These are phyloP conservation scores for Carcharodon carcharias DNA, from an alignment of 2,797 vertebrate species.

Conservation along the genomic window DNA sequence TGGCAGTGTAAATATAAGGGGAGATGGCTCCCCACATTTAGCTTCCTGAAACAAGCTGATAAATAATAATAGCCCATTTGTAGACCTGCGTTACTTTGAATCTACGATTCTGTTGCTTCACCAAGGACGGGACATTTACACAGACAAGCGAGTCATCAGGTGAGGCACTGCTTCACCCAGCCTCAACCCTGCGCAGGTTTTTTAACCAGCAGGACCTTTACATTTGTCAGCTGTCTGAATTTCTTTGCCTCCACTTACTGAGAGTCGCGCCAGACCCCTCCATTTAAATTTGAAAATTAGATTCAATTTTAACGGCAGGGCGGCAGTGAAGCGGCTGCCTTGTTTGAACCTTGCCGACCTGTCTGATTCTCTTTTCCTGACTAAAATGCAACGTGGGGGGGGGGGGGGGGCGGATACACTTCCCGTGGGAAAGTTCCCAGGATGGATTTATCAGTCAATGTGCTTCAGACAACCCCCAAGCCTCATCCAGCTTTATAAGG, in stretches of 20 bases:
- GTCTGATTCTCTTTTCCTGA: not conserved
- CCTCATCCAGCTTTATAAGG: not conserved
- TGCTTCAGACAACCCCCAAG: not conserved
- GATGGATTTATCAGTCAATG: not conserved
- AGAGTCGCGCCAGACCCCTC: conserved; percentile 43
- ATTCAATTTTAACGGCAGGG: not conserved
- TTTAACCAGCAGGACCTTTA: too few species aligned
- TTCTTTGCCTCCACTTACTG: not conserved
- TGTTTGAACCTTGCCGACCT: not conserved
- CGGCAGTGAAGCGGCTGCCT: not conserved
- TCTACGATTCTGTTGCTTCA: not conserved
- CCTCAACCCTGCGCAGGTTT: not conserved
- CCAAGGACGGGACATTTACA: not conserved
- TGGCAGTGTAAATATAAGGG: not conserved
- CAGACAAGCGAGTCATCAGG: not conserved
- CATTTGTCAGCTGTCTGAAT: not conserved
- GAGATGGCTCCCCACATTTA: not conserved
- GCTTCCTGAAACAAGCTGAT: not conserved
- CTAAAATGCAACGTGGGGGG: not conserved
- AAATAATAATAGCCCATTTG: not conserved
- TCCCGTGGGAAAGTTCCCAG: conserved; percentile 2
- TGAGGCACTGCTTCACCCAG: not conserved
- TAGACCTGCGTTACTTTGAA: not conserved
- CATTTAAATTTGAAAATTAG: conserved; percentile 23
- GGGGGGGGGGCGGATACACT: not conserved